Evolutionary conservation across 1,140 invertebrate species (phyloP), one percentile per base, ranked within the genome.

Genomic region (Bombus pascuorum): DNA sequence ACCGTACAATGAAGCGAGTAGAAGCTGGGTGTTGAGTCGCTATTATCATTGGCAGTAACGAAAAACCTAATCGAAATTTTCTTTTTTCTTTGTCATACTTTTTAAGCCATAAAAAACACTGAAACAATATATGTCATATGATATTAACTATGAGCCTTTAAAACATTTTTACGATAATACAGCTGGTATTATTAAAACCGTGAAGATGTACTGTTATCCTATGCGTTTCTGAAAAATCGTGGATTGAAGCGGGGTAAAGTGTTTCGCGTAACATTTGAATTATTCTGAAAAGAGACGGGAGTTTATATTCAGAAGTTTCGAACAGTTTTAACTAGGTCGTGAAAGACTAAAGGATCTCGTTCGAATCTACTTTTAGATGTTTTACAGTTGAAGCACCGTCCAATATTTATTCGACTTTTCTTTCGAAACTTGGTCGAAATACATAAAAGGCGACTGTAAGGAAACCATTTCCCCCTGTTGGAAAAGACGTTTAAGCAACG

Each of bases 401-500:
- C 57, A 65, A 78, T 78, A 78, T 78, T 78, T 78, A 78, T 78
- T 78, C 75, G 75, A 78, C 75, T 62, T 78, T 78, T 78, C 75
- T 78, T 66, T 78, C 57, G 57, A 66, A 78, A 78, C 75, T 78
- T 78, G 15, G 37, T 18, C 28, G 28, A 25, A 42, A 62, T 47
- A 66, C n/a, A 66, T 65, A 78, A 65, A 65, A 32, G 39, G 15
- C 37, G 37, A 57, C 73, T 13, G n/a, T 32, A 47, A 6, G 73
- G 9, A 10, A 75, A 75, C n/a, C n/a, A 75, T 44, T 53, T 34
- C 22, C 44, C 32, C 44, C 47, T 53, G 22, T 53, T 53, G 32
- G 12, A 75, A 34, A 18, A 32, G 15, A 62, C 57, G 37, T 39
- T 77, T 59, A 39, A n/a, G 13, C 62, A 78, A 78, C n/a, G 37